Conservation (phyloP, 2,797 vertebrate species). For the Pterois miles region DNA sequence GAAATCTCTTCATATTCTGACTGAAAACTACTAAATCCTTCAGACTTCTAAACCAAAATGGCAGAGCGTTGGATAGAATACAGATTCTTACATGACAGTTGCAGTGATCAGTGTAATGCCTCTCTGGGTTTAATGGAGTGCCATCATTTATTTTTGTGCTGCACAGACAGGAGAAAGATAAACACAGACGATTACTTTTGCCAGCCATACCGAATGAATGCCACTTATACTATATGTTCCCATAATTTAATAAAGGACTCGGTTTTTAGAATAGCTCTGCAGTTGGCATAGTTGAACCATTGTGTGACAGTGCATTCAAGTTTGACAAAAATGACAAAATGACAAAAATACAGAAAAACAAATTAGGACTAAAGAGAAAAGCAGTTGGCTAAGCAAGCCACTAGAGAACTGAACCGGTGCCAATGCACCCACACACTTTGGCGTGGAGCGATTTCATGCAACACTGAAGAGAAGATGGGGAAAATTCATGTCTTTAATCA, state of each 20-base stretch:
- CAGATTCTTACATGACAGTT: background rate
- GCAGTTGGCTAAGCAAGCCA: conserved; percentile 64
- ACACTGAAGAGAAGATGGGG: conserved; percentile 44
- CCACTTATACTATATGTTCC: background rate
- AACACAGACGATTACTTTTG: background rate
- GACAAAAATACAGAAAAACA: conserved; percentile 55
- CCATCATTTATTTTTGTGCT: background rate
- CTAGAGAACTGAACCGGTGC: conserved; percentile 62
- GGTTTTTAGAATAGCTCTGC: conserved; percentile 17
- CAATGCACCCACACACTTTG: conserved; percentile 68
- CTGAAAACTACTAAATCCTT: background rate
- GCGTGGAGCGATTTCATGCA: conserved; percentile 50
- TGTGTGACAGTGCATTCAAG: conserved; percentile 37
- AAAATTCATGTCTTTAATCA: conserved; percentile 42
- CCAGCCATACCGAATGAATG: background rate
- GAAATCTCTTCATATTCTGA: background rate
- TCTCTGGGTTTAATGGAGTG: background rate
- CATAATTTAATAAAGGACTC: conserved; percentile 9
- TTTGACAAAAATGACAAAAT: too few species aligned
- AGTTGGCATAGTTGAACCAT: conserved; percentile 18
- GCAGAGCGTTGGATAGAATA: background rate
- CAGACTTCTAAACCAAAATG: background rate
- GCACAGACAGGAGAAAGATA: background rate
- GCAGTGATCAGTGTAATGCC: background rate
- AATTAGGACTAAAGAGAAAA: conserved; percentile 69